Evolutionary conservation across 2,797 vertebrate genomes (phyloP).

Genomic region (Morelia viridis): DNA sequence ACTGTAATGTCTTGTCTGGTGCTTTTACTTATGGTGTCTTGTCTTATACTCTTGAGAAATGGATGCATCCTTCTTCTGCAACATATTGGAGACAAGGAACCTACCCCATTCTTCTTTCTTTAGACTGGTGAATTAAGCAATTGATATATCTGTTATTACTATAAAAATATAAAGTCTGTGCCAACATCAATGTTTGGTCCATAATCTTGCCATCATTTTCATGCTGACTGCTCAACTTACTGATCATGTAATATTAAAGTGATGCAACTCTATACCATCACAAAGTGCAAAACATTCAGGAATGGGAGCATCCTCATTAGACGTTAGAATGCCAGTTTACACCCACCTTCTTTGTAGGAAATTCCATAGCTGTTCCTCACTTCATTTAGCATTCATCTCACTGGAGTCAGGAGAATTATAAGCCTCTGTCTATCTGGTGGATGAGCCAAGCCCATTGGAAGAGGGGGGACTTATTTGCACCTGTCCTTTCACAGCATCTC

Average conservation of each 20-base stretch:
- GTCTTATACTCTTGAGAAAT: slow-evolving; percentile 9
- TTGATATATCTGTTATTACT: background rate
- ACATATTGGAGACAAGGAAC: background rate
- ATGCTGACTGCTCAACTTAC: background rate
- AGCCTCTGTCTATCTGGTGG: background rate
- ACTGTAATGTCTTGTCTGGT: slow-evolving; percentile 27
- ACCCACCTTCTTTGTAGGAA: background rate
- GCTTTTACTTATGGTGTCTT: slow-evolving; percentile 21
- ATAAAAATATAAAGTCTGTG: background rate
- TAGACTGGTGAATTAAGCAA: background rate
- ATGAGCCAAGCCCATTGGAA: background rate
- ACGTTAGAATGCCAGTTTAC: background rate
- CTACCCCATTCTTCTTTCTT: slow-evolving; percentile 1
- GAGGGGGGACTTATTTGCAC: background rate
- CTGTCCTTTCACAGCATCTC: background rate
- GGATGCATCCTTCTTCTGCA: background rate
- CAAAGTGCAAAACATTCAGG: background rate
- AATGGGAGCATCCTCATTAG: background rate
- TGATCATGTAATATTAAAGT: slow-evolving; percentile 3
- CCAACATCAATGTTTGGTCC: background rate
- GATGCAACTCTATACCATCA: background rate
- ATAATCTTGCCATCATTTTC: background rate
- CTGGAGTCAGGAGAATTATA: background rate
- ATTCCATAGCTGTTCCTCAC: background rate
- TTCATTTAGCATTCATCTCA: background rate